Evolutionary conservation across 2,113 vertebrate genomes (phyloP), one percentile per base, ranked within the genome.

Genomic region (Tachycineta bicolor): DNA sequence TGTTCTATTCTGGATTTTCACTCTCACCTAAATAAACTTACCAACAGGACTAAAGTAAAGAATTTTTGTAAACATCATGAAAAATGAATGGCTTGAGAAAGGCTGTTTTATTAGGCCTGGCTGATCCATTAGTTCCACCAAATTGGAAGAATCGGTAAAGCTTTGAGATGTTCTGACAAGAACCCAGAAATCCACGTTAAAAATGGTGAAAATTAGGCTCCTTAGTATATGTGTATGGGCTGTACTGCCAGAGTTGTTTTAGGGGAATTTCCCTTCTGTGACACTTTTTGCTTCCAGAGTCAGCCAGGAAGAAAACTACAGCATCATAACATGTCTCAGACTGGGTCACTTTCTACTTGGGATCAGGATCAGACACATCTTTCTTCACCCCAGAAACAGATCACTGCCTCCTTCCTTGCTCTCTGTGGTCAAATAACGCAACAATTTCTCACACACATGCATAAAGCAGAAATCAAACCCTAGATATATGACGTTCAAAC

Each of bases 161-260:
- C 39, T 83, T 83, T 75, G 60, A 89, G 76, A 46, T 68, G 56
- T 52, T 81, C 64, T 92, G 88, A 96, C 50, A 95, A 86, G 79
- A 83, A 83, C 13, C 17, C 47, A 91, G 63, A 86, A 90, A 89
- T 60, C 44, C 79, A 88, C 46, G 47, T 20, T 34, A 50, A 73
- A 91, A 76, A 44, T 19, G 2, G 19, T 47, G 31, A 41, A 80
- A 85, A 89, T 49, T 26, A 78, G 31, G 22, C 77, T 78, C 78
- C 53, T 77, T 21, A 64, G 19, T 68, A 41, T 5, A 44, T 3
- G 11, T 41, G 29, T 17, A 29, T n/a, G 39, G 49, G 41, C 39
- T 75, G 23, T 4, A 46, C 8, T n/a, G 65, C 11, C 14, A 44
- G 21, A 55, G 37, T 2, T 58, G 33, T 19, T 80, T 53, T 6